A percentile compares a stretch with the other conserved stretches of the same genome.
These are phyloP conservation scores for Schrankia costaestrigalis DNA, from an alignment of 2,888 invertebrate species.

Conservation along the genomic window DNA sequence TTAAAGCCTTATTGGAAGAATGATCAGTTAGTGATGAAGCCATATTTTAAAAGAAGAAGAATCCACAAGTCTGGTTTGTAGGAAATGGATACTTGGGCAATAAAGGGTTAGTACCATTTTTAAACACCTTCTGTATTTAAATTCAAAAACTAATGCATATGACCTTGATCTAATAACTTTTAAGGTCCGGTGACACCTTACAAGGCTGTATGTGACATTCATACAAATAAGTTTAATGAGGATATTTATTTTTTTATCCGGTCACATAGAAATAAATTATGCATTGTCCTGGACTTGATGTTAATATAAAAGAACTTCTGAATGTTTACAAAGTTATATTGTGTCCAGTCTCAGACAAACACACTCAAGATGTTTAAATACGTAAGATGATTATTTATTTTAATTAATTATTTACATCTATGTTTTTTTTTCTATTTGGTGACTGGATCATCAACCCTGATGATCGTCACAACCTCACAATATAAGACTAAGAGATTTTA, in stretches of 20 bases:
- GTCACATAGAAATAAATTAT: constrained; percentile 34
- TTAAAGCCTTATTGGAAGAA: too few species aligned
- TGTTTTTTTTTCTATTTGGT: too few species aligned
- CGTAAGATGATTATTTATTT: constrained; percentile 56
- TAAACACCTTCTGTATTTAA: too few species aligned
- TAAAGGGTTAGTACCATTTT: too few species aligned
- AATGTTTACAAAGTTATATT: too few species aligned
- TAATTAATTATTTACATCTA: not conserved
- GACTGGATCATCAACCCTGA: too few species aligned
- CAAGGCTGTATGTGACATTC: constrained; percentile 65
- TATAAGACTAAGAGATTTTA: too few species aligned
- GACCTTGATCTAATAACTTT: constrained; percentile 50
- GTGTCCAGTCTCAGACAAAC: constrained; percentile 18
- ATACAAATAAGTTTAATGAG: constrained; percentile 54
- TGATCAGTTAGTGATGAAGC: too few species aligned
- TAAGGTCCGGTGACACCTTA: constrained; percentile 38
- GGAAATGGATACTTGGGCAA: too few species aligned
- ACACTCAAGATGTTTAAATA: constrained; percentile 76
- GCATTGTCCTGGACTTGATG: constrained; percentile 25
- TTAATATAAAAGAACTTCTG: constrained; percentile 51
- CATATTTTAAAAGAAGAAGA: too few species aligned
- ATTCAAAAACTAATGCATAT: not conserved
- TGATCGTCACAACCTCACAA: too few species aligned
- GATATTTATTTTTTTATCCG: constrained; percentile 66
- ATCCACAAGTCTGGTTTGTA: too few species aligned